Conservation (phyloP, 30 jellyfish, hydroid and myxozoan genomes). For the Hydra vulgaris region DNA sequence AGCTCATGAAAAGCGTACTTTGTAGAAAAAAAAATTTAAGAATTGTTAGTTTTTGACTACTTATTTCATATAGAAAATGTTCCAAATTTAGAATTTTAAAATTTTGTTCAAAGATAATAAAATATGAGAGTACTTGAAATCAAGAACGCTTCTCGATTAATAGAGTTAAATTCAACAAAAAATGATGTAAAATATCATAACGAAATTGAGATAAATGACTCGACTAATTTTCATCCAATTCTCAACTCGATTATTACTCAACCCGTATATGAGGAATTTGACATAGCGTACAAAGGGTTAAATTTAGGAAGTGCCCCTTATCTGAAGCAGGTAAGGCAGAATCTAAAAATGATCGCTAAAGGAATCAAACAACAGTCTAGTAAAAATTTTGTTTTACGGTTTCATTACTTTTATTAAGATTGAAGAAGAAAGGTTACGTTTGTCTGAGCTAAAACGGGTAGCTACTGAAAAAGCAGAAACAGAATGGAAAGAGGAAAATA, state of each 20-base stretch:
- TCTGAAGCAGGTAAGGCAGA: not conserved
- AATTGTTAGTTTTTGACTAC: too few relatives aligned
- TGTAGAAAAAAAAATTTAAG: too few relatives aligned
- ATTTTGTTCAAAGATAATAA: not conserved
- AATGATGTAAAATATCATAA: not conserved
- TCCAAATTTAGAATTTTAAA: not conserved
- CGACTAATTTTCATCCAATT: not conserved
- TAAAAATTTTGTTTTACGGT: not conserved
- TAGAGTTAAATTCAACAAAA: not conserved
- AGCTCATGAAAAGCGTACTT: too few relatives aligned
- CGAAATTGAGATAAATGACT: not conserved
- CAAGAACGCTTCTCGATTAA: not conserved
- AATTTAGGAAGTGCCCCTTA: not conserved
- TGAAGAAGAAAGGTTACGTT: conserved; percentile 74
- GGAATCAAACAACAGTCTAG: too few relatives aligned
- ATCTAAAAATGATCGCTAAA: not conserved
- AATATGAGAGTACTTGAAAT: not conserved
- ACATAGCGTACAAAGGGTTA: not conserved
- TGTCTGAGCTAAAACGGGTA: conserved; percentile 54
- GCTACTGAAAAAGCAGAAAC: conserved; percentile 93
- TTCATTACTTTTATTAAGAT: conserved; percentile 32
- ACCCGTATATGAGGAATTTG: not conserved
- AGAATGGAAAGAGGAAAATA: conserved; percentile 52
- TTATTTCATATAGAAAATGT: too few relatives aligned
- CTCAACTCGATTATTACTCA: not conserved